Evolutionary conservation across 2,888 invertebrate species (phyloP).

Genomic region (Rhingia campestris): DNA sequence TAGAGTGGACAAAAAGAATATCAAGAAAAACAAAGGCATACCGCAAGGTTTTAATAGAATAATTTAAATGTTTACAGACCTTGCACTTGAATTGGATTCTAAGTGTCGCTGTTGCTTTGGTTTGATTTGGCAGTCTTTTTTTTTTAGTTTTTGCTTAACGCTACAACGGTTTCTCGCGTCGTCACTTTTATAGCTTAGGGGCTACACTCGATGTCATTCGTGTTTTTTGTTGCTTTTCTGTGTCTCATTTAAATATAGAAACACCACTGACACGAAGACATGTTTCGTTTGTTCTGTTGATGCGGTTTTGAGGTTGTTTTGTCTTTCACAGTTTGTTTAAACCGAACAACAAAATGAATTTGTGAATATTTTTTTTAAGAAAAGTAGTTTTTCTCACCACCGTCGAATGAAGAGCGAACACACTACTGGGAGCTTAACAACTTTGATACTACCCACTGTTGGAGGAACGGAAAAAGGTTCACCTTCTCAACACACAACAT

Average conservation of each 20-base stretch:
- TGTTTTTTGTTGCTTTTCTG: slow-evolving; percentile 32
- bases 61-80: slow-evolving; percentile 72
- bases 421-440: slow-evolving; percentile 40
- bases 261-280: slow-evolving; percentile 70
- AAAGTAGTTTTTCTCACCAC: slow-evolving; percentile 40
- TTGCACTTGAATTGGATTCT: slow-evolving; percentile 72
- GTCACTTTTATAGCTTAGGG: slow-evolving; percentile 44
- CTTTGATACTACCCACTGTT: slow-evolving; percentile 22
- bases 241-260: slow-evolving; percentile 69
- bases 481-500: slow-evolving; percentile 15
- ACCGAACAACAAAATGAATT: neutral
- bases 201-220: slow-evolving; percentile 60
- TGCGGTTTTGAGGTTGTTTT: slow-evolving; percentile 42
- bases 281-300: slow-evolving; percentile 63
- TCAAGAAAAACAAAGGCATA: slow-evolving; percentile 22
- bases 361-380: slow-evolving; percentile 16
- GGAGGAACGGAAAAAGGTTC: slow-evolving; percentile 34
- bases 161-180: slow-evolving; percentile 57
- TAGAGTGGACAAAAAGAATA: slow-evolving; percentile 17
- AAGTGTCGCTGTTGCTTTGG: slow-evolving; percentile 38
- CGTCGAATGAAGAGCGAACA: slow-evolving; percentile 17
- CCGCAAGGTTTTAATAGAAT: slow-evolving; percentile 63
- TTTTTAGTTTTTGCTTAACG: slow-evolving; percentile 41
- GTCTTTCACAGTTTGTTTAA: slow-evolving; percentile 12
- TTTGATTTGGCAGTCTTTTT: neutral